Conservation (phyloP, 1,140 invertebrate genomes). For the Stenopsyche tienmushanensis region DNA sequence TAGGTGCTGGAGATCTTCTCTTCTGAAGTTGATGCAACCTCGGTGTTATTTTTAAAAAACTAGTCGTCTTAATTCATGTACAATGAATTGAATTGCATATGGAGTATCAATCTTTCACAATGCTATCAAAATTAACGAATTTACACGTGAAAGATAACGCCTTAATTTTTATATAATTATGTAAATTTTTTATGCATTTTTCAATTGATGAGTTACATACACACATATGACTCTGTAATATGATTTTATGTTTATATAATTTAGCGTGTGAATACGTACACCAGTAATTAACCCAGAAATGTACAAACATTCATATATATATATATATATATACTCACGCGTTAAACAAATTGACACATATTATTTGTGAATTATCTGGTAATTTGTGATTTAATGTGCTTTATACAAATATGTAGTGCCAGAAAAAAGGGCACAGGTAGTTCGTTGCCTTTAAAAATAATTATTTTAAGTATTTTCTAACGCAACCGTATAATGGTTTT, state of each 20-base stretch:
- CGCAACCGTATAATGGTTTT: no score
- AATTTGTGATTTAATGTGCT: constrained; percentile 30
- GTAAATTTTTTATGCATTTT: neutral
- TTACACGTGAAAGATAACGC: no score
- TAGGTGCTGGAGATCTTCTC: constrained; percentile 38
- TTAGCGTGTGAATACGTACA: no score
- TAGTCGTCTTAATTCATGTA: constrained; percentile 8
- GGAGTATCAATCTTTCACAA: no score
- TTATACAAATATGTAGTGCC: constrained; percentile 34
- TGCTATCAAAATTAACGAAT: no score
- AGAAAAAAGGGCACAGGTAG: constrained; percentile 25
- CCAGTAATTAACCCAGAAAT: no score
- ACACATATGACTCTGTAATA: neutral
- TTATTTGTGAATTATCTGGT: constrained; percentile 9
- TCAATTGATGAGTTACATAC: neutral
- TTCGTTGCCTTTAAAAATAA: constrained; percentile 18
- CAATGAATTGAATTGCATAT: neutral
- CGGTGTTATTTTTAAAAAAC: constrained; percentile 5
- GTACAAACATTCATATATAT: no score
- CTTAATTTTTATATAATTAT: constrained; percentile 6
- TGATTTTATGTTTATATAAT: constrained; percentile 7
- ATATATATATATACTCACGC: no score
- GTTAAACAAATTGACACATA: no score
- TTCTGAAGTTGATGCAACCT: constrained; percentile 21
- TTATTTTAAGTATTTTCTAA: constrained; percentile 1